Conservation (phyloP, 1,140 invertebrate genomes). For the Lordiphosa stackelbergi region DNA sequence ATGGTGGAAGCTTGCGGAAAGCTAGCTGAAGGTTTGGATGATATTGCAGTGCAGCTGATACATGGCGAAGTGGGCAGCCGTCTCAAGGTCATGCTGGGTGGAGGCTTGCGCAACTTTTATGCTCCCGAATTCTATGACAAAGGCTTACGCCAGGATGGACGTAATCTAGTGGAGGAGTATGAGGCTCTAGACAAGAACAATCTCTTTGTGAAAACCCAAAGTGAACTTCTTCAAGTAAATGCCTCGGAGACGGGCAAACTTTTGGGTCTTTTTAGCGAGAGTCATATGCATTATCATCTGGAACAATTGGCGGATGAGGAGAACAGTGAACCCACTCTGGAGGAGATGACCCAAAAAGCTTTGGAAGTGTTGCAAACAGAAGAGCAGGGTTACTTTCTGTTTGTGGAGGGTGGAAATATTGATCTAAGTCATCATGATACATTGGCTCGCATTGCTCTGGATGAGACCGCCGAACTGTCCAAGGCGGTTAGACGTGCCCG, state of each 20-base stretch:
- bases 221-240: constrained; percentile 76
- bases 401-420: constrained; percentile 84
- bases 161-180: constrained; percentile 85
- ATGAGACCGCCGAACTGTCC: constrained; percentile 82
- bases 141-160: constrained; percentile 82
- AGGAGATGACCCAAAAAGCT: constrained; percentile 90
- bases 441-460: constrained; percentile 82
- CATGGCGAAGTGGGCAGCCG: constrained; percentile 81
- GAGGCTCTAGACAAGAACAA: constrained; percentile 72
- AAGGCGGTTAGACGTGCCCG: constrained; percentile 79
- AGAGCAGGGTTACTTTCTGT: constrained; percentile 84
- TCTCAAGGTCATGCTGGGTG: constrained; percentile 85
- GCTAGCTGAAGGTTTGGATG: constrained; percentile 79
- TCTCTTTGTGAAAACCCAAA: constrained; percentile 83
- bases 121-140: constrained; percentile 80
- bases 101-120: constrained; percentile 84
- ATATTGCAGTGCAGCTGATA: constrained; percentile 87
- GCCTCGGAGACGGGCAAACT: constrained; percentile 76
- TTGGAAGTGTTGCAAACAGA: constrained; percentile 86
- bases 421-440: constrained; percentile 90
- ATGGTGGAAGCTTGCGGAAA: constrained; percentile 72
- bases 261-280: constrained; percentile 78
- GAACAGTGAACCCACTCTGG: constrained; percentile 81
- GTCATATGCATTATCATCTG: constrained; percentile 79
- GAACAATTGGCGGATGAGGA: constrained; percentile 79